A percentile compares a stretch with the other conserved stretches of the same genome.
phyloP scores from a whole-genome alignment of 2,888 invertebrate genomes.

The Graphium colonna region DNA sequence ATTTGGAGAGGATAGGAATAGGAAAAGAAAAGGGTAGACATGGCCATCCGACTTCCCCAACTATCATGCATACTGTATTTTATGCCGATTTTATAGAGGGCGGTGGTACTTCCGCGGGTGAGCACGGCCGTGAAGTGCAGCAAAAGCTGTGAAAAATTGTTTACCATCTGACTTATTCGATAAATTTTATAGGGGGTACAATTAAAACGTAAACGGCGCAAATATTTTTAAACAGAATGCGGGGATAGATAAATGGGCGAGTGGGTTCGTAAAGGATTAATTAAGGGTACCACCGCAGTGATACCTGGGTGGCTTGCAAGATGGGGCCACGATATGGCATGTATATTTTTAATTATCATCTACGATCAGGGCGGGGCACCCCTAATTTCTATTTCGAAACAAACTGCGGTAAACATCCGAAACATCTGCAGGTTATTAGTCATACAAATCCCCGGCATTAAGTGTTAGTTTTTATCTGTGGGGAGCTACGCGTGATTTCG shows the following conservation, averaged over 20 bases:
- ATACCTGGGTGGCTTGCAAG: slow-evolving; percentile 65
- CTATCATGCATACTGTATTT: no score
- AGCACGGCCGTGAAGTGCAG: no score
- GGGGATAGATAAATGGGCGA: slow-evolving; percentile 17
- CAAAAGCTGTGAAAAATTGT: no score
- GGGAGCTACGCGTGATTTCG: slow-evolving; percentile 39
- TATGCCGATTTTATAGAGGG: no score
- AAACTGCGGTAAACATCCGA: slow-evolving; percentile 35
- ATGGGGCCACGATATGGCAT: slow-evolving; percentile 52
- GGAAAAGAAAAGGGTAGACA: no score
- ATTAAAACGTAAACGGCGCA: no score
- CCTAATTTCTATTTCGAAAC: slow-evolving; percentile 72
- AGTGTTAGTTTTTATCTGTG: slow-evolving; percentile 38
- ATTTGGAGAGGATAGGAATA: no score
- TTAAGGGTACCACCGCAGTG: slow-evolving; percentile 25
- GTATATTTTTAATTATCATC: slow-evolving; percentile 70
- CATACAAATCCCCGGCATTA: slow-evolving; percentile 55
- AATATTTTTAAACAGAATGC: slow-evolving; percentile 14
- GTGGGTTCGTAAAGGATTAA: slow-evolving; percentile 27
- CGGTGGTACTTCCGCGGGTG: no score
- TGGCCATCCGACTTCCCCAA: no score
- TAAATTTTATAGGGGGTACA: no score
- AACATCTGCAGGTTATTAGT: slow-evolving; percentile 68
- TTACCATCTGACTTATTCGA: no score
- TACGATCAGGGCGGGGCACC: slow-evolving; percentile 61